These are phyloP conservation scores for Microctonus aethiopoides DNA, from an alignment of 2,888 invertebrate genomes.

Conservation along the genomic window DNA sequence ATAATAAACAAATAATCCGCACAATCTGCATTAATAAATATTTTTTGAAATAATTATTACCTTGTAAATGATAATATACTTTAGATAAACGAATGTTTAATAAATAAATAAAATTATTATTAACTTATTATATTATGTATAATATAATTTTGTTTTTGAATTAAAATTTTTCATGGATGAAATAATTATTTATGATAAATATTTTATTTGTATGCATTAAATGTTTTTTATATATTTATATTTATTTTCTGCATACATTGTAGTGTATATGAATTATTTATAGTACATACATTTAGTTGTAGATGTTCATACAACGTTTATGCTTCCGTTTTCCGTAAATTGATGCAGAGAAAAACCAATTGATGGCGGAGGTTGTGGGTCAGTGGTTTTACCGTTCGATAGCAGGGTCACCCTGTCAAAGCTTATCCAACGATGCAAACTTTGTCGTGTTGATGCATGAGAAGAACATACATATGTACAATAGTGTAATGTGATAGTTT, in stretches of 20 bases:
- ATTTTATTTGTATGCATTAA: background rate
- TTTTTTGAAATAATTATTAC: no score
- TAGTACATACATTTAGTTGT: constrained; percentile 7
- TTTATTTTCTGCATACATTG: background rate
- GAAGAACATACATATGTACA: background rate
- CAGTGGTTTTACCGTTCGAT: constrained; percentile 19
- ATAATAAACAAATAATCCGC: no score
- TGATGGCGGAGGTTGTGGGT: constrained; percentile 12
- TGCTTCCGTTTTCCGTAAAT: constrained; percentile 14
- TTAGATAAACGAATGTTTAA: no score
- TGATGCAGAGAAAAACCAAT: background rate
- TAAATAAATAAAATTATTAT: no score
- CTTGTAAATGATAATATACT: no score
- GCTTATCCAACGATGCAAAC: constrained; percentile 26
- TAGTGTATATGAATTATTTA: background rate
- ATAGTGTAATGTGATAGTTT: constrained; percentile 10
- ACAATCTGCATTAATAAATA: no score
- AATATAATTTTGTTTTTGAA: no score
- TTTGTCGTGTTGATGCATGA: background rate
- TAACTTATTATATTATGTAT: no score
- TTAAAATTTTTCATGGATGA: no score
- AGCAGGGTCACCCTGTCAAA: constrained; percentile 26
- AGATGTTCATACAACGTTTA: background rate
- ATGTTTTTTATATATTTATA: background rate
- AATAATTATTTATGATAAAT: no score